A percentile compares a stretch with the other conserved stretches of the same genome.
phyloP scores from a whole-genome alignment of 2,113 vertebrate species.

The Urocitellus parryii region DNA sequence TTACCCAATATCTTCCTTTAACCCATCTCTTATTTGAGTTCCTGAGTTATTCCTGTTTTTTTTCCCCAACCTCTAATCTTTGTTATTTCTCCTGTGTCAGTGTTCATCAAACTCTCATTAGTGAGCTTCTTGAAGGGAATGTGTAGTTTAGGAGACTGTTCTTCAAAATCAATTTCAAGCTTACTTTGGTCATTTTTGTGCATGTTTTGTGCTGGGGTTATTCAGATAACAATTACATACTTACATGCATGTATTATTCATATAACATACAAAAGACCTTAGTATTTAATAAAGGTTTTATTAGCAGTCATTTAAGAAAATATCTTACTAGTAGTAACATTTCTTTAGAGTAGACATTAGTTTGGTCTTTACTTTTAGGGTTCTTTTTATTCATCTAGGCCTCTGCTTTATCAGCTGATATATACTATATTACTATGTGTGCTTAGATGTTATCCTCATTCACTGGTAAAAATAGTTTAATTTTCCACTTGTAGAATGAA shows the following conservation, averaged over 20 bases:
- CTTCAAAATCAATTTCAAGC: slow-evolving; percentile 20
- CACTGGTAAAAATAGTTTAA: not conserved
- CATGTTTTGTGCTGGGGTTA: not conserved
- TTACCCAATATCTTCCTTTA: not conserved
- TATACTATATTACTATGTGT: not conserved
- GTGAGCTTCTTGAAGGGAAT: not conserved
- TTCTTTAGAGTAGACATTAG: slow-evolving; percentile 5
- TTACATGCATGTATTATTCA: not conserved
- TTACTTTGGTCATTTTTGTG: not conserved
- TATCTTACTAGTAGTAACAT: not conserved
- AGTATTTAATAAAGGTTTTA: slow-evolving; percentile 3
- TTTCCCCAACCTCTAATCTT: not conserved
- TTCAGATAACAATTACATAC: not conserved
- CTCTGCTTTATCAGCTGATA: not conserved
- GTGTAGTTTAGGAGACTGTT: not conserved
- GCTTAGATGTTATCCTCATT: not conserved
- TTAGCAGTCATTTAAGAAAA: not conserved
- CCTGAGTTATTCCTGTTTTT: not conserved
- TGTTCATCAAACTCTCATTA: not conserved
- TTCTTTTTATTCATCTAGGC: slow-evolving; percentile 2
- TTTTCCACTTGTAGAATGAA: not conserved
- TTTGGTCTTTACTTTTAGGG: not conserved
- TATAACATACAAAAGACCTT: not conserved
- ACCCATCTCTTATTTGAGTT: slow-evolving; percentile 30
- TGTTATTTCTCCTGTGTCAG: not conserved